A percentile compares a stretch with the other conserved stretches of the same genome.
These are phyloP conservation scores for Thalassaphorura encarpata DNA, from an alignment of 1,140 invertebrate genomes.

Conservation along the genomic window DNA sequence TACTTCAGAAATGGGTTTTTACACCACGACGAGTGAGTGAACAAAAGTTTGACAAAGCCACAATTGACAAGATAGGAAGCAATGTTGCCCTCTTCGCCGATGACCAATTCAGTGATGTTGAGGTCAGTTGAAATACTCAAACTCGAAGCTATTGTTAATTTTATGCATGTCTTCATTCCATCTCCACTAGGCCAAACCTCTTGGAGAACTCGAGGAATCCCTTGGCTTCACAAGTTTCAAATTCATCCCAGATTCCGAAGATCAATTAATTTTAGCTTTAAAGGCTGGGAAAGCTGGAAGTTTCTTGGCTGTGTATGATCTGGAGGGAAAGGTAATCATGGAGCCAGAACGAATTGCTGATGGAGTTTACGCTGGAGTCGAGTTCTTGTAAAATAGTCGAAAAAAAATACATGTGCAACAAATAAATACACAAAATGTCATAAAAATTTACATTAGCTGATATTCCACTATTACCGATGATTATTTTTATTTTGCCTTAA, in stretches of 20 bases:
- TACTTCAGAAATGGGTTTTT: constrained; percentile 83
- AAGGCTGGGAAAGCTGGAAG: constrained; percentile 87
- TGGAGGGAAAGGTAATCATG: constrained; percentile 68
- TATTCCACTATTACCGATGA: no score
- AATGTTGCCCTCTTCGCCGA: constrained; percentile 78
- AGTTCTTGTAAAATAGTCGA: constrained; percentile 75
- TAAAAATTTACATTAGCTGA: no score
- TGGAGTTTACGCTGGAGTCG: constrained; percentile 93
- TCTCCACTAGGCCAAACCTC: no score
- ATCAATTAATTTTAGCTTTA: constrained; percentile 79
- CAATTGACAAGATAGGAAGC: constrained; percentile 83
- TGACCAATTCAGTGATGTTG: constrained; percentile 61
- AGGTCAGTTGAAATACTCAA: constrained; percentile 42
- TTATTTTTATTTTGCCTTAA: no score
- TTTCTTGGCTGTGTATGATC: constrained; percentile 79
- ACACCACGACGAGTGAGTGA: constrained; percentile 80
- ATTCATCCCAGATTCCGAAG: constrained; percentile 82
- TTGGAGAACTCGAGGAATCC: constrained; percentile 58
- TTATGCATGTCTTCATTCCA: constrained; percentile 41
- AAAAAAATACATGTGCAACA: no score
- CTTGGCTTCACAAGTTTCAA: constrained; percentile 96
- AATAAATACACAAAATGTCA: no score
- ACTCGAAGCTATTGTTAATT: constrained; percentile 41
- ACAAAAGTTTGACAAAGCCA: constrained; percentile 74
- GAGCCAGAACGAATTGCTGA: constrained; percentile 70